phyloP scores from a whole-genome alignment of 2,113 vertebrate species.

The Saguinus imperator region DNA sequence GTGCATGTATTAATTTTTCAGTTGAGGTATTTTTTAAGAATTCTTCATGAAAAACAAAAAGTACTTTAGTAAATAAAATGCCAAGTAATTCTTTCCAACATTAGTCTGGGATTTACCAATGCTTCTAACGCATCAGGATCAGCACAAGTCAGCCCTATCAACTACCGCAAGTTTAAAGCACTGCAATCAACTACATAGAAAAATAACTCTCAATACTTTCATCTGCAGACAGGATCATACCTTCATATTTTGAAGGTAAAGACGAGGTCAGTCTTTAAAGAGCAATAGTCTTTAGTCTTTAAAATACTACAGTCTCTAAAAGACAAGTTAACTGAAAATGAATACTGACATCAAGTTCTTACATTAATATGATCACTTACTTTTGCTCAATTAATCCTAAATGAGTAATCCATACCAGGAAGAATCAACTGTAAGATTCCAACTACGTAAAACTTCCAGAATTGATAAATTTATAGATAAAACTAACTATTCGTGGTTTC shows the following conservation, averaged over 20 bases:
- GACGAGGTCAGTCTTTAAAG: neutral
- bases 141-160: neutral
- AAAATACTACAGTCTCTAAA: neutral
- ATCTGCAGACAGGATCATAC: neutral
- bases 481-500: neutral
- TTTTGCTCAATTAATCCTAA: constrained; percentile 61
- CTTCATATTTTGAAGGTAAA: neutral
- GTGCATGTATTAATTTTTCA: neutral
- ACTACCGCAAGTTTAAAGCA: neutral
- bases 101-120: neutral
- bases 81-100: neutral
- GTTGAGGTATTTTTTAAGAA: neutral
- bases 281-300: neutral
- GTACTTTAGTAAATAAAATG: neutral
- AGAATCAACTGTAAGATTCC: neutral
- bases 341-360: neutral
- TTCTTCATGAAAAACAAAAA: constrained; percentile 34
- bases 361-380: constrained; percentile 30
- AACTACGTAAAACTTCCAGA: neutral
- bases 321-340: neutral
- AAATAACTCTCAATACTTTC: neutral
- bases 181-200: neutral
- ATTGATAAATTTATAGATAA: neutral
- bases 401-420: neutral
- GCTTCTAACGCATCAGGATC: neutral